A percentile compares a stretch with the other conserved stretches of the same genome.
phyloP scores from a whole-genome alignment of 2,888 invertebrate genomes.

The Neoitamus cyanurus region DNA sequence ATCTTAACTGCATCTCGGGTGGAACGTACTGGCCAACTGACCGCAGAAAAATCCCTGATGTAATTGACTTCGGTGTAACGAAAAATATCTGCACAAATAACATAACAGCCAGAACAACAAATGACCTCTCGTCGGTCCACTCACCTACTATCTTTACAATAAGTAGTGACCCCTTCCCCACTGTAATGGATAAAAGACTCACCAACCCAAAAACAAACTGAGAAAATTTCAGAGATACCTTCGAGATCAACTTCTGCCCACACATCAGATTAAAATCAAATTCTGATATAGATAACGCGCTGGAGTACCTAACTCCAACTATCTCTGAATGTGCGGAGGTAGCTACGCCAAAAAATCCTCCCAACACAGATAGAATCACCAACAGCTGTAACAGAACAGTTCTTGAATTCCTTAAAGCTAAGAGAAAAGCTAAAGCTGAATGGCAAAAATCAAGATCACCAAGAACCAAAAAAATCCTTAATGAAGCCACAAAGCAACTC shows the following conservation, averaged over 20 bases:
- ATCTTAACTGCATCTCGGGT: not conserved
- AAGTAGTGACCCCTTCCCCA: not conserved
- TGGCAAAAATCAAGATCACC: not conserved
- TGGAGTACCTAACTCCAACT: not conserved
- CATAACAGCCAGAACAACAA: not conserved
- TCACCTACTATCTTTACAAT: not conserved
- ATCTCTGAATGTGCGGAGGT: not conserved
- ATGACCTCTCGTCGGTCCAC: not conserved
- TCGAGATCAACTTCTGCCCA: not conserved
- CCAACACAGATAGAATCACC: not conserved
- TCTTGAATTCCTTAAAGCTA: no score
- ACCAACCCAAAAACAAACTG: not conserved
- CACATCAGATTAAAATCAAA: not conserved
- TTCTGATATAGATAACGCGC: not conserved
- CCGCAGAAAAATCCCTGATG: not conserved
- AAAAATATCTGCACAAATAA: not conserved
- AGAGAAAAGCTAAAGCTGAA: no score
- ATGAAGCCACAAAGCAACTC: not conserved
- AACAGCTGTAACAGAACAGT: no score
- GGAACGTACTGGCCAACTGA: not conserved
- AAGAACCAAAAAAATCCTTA: not conserved
- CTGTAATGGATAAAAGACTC: not conserved
- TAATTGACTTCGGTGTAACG: not conserved
- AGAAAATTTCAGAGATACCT: not conserved
- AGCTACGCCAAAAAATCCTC: not conserved